Evolutionary conservation across 2,888 invertebrate species (phyloP).

Genomic region (Mycalesis mineus): DNA sequence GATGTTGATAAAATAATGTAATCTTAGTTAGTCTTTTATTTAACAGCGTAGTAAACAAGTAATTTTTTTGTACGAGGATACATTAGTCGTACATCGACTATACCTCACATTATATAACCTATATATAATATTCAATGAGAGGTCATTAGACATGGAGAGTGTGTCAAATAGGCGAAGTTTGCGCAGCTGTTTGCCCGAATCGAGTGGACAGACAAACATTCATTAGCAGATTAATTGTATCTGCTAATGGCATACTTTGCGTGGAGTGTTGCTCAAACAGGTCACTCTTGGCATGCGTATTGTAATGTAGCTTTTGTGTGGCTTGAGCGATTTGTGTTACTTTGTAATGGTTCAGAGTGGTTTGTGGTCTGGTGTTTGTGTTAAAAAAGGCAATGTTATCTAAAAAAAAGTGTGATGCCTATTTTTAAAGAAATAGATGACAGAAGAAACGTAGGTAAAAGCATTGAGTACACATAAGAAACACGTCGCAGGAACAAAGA

Average conservation of each 20-base stretch:
- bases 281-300: constrained; percentile 5
- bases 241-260: constrained; percentile 59
- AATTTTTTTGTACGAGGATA: too few species aligned
- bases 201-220: constrained; percentile 70
- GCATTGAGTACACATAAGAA: too few species aligned
- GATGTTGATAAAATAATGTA: too few species aligned
- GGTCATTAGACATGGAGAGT: constrained; percentile 65
- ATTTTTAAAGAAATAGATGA: too few species aligned
- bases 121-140: neutral
- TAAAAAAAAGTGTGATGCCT: too few species aligned
- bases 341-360: neutral
- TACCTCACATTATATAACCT: too few species aligned
- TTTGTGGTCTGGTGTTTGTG: neutral
- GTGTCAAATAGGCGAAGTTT: constrained; percentile 62
- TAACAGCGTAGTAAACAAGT: too few species aligned
- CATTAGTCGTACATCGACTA: too few species aligned
- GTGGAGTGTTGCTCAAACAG: constrained; percentile 49
- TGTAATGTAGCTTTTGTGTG: neutral
- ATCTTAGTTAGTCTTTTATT: too few species aligned
- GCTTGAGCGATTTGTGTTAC: neutral
- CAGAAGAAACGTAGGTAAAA: too few species aligned
- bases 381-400: too few species aligned
- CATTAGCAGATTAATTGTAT: constrained; percentile 74
- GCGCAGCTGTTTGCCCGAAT: constrained; percentile 58
- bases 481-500: too few species aligned